Conservation (phyloP, 2,113 vertebrate genomes). For the Meles meles region DNA sequence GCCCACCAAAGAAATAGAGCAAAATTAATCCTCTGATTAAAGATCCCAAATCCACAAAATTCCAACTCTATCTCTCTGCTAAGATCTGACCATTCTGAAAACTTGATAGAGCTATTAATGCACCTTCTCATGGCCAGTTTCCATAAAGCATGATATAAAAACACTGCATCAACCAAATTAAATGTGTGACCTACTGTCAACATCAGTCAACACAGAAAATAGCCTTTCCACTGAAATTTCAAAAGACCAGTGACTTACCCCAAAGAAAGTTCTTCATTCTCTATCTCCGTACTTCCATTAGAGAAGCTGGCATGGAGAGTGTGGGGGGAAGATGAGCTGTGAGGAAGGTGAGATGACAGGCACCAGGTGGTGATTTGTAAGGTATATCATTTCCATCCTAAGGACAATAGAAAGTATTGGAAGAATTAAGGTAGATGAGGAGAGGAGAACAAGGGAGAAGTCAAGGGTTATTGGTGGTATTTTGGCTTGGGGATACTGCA, state of each 20-base stretch:
- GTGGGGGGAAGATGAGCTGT: background rate
- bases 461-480: background rate
- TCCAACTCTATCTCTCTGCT: conserved; percentile 27
- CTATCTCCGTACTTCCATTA: background rate
- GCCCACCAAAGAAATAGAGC: conserved; percentile 40
- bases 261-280: background rate
- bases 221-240: conserved; percentile 1
- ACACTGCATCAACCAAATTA: background rate
- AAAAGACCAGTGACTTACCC: background rate
- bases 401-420: background rate
- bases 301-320: background rate
- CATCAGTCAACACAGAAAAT: background rate
- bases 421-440: background rate
- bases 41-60: conserved; percentile 50
- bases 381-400: background rate
- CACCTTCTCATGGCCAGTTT: background rate
- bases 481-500: background rate
- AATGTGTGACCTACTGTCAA: background rate
- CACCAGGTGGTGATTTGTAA: background rate
- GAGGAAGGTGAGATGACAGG: background rate
- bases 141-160: background rate
- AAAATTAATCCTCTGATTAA: conserved; percentile 56
- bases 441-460: background rate
- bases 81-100: conserved; percentile 25
- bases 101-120: background rate